Conservation (phyloP, 2,888 invertebrate species). For the Lumbricus terrestris region DNA sequence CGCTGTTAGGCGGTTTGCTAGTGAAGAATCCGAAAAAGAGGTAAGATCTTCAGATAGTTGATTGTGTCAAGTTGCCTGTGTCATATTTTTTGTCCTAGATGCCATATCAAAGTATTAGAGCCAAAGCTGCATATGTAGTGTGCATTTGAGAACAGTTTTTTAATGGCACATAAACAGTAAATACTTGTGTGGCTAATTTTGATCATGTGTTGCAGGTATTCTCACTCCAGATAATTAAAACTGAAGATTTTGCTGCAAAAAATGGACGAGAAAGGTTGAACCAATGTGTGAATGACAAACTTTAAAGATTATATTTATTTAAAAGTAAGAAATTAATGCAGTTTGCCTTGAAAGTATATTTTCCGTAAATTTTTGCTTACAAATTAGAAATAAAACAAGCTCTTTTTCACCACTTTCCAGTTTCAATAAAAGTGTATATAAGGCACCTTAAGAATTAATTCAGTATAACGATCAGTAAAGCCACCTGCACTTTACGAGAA, state of each 20-base stretch:
- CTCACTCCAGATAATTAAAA: not conserved
- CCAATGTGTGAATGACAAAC: not conserved
- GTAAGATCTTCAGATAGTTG: no score
- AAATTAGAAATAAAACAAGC: not conserved
- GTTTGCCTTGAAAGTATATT: not conserved
- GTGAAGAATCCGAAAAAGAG: slow-evolving; percentile 76
- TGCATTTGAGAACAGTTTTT: not conserved
- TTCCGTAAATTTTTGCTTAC: not conserved
- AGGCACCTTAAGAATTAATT: not conserved
- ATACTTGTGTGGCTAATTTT: not conserved
- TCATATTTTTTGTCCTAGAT: no score
- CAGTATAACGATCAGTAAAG: not conserved
- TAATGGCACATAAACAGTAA: not conserved
- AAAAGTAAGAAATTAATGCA: not conserved
- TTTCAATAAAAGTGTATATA: not conserved
- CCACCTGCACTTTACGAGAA: not conserved
- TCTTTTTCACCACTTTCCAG: not conserved
- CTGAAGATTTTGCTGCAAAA: not conserved
- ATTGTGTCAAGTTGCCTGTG: no score
- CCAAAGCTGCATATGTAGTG: not conserved
- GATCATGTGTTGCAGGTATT: not conserved
- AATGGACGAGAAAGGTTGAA: no score
- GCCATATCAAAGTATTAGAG: not conserved
- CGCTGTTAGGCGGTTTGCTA: slow-evolving; percentile 82
- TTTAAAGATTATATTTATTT: not conserved